A percentile compares a stretch with the other conserved stretches of the same genome.
These are phyloP conservation scores for Dendrolimus houi DNA, from an alignment of 2,888 invertebrate species.

Conservation along the genomic window DNA sequence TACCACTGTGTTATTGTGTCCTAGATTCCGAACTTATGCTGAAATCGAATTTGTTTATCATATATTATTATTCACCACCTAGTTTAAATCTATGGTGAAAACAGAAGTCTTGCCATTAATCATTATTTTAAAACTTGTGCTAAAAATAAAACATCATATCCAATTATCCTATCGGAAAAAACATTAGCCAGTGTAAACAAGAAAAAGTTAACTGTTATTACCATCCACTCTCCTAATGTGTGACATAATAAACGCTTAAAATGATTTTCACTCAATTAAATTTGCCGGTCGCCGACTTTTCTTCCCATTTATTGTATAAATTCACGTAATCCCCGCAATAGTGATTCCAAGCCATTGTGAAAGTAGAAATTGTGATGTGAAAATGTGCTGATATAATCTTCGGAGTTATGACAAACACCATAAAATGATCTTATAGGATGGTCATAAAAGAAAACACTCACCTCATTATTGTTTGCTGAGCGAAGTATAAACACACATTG, in stretches of 20 bases:
- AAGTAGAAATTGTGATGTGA: slow-evolving; percentile 1
- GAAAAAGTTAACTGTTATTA: neutral
- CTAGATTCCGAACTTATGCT: too few species aligned
- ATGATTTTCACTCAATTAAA: neutral
- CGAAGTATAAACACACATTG: neutral
- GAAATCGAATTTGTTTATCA: too few species aligned
- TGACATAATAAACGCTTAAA: neutral
- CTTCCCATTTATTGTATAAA: neutral
- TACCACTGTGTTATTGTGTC: too few species aligned
- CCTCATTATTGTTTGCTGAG: slow-evolving; percentile 4
- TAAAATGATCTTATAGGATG: slow-evolving; percentile 1
- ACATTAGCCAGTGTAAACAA: neutral
- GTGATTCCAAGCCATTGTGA: neutral
- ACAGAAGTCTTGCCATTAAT: too few species aligned
- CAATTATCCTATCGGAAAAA: neutral
- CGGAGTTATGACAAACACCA: slow-evolving; percentile 1
- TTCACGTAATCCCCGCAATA: neutral
- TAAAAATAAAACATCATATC: too few species aligned
- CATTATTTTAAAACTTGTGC: too few species aligned
- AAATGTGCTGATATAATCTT: slow-evolving; percentile 4
- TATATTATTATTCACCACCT: too few species aligned
- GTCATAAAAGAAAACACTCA: slow-evolving; percentile 5
- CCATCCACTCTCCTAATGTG: neutral
- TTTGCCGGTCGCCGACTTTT: neutral
- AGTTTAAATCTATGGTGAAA: too few species aligned